Evolutionary conservation across 2,113 vertebrate genomes (phyloP).

Genomic region (Erinaceus europaeus): DNA sequence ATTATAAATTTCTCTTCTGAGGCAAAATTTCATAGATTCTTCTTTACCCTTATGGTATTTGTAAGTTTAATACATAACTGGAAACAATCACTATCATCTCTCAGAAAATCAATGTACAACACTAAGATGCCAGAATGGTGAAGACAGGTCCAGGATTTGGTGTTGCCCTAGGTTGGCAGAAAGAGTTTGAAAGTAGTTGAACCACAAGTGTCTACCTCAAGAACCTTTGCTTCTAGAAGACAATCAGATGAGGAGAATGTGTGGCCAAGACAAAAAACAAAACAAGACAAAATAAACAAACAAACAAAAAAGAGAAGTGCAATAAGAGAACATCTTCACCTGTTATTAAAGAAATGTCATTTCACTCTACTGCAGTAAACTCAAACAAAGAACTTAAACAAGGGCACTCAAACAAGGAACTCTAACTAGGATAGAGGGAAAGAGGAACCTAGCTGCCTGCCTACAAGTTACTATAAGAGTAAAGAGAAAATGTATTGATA

Average conservation of each 20-base stretch:
- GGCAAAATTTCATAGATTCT: not conserved
- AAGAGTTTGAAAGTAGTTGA: not conserved
- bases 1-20: not conserved
- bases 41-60: not conserved
- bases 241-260: not conserved
- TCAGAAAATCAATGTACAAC: not conserved
- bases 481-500: too few relatives aligned
- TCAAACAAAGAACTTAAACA: too few relatives aligned
- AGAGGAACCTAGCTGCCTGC: too few relatives aligned
- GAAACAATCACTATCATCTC: not conserved
- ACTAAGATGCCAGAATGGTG: not conserved
- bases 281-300: not conserved
- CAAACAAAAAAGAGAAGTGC: too few relatives aligned
- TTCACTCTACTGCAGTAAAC: too few relatives aligned
- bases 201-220: not conserved
- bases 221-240: not conserved
- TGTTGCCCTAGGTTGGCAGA: not conserved
- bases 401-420: too few relatives aligned
- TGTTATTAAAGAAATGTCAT: too few relatives aligned
- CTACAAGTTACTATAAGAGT: too few relatives aligned
- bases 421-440: too few relatives aligned
- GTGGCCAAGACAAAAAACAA: not conserved
- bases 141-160: not conserved
- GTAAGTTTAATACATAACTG: not conserved
- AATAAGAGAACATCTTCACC: too few relatives aligned